These are phyloP conservation scores for Zeugodacus cucurbitae DNA, from an alignment of 1,140 invertebrate genomes.

Conservation along the genomic window DNA sequence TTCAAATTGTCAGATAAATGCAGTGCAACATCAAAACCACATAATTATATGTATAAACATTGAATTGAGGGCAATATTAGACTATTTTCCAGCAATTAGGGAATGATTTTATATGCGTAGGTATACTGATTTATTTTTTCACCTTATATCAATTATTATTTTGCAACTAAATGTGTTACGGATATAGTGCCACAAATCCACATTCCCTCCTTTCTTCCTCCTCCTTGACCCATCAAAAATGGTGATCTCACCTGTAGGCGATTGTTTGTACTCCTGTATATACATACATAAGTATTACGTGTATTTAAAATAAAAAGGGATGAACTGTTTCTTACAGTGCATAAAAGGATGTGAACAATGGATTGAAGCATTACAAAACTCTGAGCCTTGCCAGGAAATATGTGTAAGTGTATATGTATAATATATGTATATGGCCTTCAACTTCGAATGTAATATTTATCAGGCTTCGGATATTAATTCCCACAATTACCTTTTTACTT, in stretches of 20 bases:
- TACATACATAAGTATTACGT: not conserved
- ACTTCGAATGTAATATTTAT: conserved; percentile 28
- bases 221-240: not conserved
- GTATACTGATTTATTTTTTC: no score
- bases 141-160: not conserved
- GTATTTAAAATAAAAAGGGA: not conserved
- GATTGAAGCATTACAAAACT: conserved; percentile 73
- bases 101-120: no score
- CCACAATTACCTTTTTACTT: conserved; percentile 64
- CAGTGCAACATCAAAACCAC: no score
- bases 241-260: not conserved
- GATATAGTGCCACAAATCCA: not conserved
- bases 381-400: conserved; percentile 72
- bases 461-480: conserved; percentile 70
- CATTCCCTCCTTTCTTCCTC: not conserved
- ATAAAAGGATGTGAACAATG: conserved; percentile 75
- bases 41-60: not conserved
- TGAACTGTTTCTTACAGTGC: conserved; percentile 69
- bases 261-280: not conserved
- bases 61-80: not conserved
- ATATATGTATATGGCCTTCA: not conserved
- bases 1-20: no score
- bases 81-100: no score
- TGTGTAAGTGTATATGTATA: conserved; percentile 71
- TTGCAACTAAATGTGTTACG: not conserved